Evolutionary conservation across 37 sponge, comb jelly and placozoan species (phyloP).

Genomic region (Cliona cf. orientalis): DNA sequence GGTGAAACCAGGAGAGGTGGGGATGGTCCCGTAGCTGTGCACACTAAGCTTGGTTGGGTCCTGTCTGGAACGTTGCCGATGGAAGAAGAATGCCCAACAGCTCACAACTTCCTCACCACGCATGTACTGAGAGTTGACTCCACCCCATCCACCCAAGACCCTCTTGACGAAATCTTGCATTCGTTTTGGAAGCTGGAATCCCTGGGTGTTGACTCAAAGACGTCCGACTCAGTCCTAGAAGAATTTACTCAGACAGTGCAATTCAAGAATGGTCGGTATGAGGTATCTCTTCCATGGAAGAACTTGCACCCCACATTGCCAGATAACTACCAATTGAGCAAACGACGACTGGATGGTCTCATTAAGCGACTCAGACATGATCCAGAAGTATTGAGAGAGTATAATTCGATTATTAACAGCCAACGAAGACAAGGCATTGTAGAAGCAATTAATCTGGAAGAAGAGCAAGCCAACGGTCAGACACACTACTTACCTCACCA

Average conservation of each 20-base stretch:
- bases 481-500: slow-evolving; percentile 44
- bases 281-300: slow-evolving; percentile 37
- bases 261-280: slow-evolving; percentile 14
- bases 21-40: slow-evolving; percentile 21
- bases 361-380: slow-evolving; percentile 16
- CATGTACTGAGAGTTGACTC: slow-evolving; percentile 21
- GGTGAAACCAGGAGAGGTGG: slow-evolving; percentile 1
- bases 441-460: slow-evolving; percentile 8
- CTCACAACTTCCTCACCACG: not conserved
- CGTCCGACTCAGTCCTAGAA: not conserved
- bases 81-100: not conserved
- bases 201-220: slow-evolving; percentile 11
- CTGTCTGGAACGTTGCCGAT: slow-evolving; percentile 14
- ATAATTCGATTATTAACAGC: slow-evolving; percentile 17
- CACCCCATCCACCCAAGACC: not conserved
- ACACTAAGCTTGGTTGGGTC: slow-evolving; percentile 33
- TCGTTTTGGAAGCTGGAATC: slow-evolving; percentile 34
- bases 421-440: slow-evolving; percentile 25
- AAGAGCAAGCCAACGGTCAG: not conserved
- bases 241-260: not conserved
- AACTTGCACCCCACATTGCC: slow-evolving; percentile 19
- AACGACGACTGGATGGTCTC: slow-evolving; percentile 17
- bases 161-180: slow-evolving; percentile 18
- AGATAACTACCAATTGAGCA: slow-evolving; percentile 13
- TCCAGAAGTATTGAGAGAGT: slow-evolving; percentile 22